These are phyloP conservation scores for Chionis minor DNA, from an alignment of 2,113 vertebrate genomes.

Conservation along the genomic window DNA sequence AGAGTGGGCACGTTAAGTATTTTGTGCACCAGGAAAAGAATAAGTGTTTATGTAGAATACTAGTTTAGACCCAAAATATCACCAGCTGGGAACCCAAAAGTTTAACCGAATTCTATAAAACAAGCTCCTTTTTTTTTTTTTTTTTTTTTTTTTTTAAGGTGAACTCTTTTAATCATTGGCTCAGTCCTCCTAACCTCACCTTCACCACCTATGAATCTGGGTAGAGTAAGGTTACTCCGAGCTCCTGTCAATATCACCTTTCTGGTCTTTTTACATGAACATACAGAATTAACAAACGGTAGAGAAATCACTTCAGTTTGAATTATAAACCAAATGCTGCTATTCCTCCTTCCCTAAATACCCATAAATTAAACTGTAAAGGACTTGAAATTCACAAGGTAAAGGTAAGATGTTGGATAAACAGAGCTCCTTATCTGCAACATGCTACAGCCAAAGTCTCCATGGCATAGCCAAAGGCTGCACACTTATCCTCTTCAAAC, in stretches of 20 bases:
- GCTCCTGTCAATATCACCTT: background rate
- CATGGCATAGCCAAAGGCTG: background rate
- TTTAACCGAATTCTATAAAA: background rate
- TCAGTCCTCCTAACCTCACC: background rate
- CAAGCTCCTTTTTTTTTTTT: too few species aligned
- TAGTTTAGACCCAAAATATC: background rate
- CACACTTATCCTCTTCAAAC: background rate
- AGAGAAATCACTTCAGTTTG: background rate
- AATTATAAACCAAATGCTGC: background rate
- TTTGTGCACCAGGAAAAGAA: background rate
- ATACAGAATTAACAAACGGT: background rate
- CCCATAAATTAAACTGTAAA: background rate
- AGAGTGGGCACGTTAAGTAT: background rate
- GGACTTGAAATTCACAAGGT: background rate
- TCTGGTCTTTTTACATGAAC: background rate
- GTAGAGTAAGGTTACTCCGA: background rate
- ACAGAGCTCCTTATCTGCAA: background rate
- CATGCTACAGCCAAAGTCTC: background rate
- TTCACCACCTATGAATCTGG: background rate
- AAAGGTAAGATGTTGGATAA: background rate
- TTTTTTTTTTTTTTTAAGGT: background rate
- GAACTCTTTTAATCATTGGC: background rate
- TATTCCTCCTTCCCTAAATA: background rate
- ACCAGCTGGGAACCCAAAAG: background rate
- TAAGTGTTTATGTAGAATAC: background rate